phyloP scores from a whole-genome alignment of 2,888 invertebrate genomes.

The Cheilosia variabilis region DNA sequence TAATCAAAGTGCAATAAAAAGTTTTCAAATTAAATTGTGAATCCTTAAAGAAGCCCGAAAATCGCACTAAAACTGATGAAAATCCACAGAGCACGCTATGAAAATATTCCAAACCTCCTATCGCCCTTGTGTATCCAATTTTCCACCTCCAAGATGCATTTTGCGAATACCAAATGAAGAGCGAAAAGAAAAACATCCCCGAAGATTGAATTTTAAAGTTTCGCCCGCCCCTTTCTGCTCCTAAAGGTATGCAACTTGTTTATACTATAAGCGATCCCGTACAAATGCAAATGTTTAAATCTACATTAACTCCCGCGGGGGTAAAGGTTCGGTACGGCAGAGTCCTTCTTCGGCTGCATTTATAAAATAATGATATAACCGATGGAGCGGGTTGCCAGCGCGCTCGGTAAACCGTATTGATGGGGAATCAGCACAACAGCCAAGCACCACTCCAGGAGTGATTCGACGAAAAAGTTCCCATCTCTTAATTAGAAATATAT shows the following conservation, averaged over 20 bases:
- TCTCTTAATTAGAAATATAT: slow-evolving; percentile 74
- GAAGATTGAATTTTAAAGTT: slow-evolving; percentile 75
- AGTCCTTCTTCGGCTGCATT: slow-evolving; percentile 32
- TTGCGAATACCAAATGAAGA: slow-evolving; percentile 70
- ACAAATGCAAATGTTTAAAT: slow-evolving; percentile 75
- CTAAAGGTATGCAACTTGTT: slow-evolving; percentile 41
- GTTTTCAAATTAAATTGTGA: slow-evolving; percentile 72
- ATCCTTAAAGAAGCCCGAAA: slow-evolving; percentile 66
- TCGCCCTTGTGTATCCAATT: slow-evolving; percentile 32
- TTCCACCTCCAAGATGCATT: slow-evolving; percentile 49
- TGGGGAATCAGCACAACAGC: slow-evolving; percentile 68
- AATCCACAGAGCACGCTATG: slow-evolving; percentile 3
- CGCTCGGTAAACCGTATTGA: slow-evolving; percentile 71
- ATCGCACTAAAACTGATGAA: slow-evolving; percentile 41
- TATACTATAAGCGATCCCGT: slow-evolving; percentile 66
- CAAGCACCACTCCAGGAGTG: slow-evolving; percentile 68
- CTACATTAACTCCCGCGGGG: slow-evolving; percentile 74
- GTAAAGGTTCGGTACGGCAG: neutral
- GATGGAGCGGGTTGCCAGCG: slow-evolving; percentile 48
- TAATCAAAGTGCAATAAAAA: slow-evolving; percentile 74
- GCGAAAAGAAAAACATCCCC: slow-evolving; percentile 70
- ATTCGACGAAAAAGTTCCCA: slow-evolving; percentile 70
- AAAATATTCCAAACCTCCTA: slow-evolving; percentile 8
- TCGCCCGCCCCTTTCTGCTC: neutral
- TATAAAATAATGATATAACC: slow-evolving; percentile 60